Conservation (phyloP, 2,113 vertebrate genomes). For the Pedionomus torquatus region DNA sequence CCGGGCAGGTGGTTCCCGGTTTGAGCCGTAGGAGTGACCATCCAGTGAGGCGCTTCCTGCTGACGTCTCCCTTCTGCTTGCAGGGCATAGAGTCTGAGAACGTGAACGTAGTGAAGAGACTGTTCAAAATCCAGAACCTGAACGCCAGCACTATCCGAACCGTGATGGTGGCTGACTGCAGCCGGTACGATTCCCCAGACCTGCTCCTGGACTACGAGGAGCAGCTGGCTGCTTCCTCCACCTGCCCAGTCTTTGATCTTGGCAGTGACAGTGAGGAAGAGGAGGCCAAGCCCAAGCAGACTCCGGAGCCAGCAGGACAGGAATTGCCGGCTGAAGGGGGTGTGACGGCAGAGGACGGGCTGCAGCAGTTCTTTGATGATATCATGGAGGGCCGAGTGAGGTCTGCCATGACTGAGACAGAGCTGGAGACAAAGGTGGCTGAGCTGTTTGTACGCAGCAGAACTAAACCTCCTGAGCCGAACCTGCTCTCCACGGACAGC, state of each 20-base stretch:
- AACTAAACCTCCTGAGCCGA: constrained; percentile 80
- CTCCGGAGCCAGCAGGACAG: neutral
- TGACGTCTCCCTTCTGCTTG: neutral
- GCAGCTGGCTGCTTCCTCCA: constrained; percentile 65
- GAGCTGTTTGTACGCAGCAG: constrained; percentile 81
- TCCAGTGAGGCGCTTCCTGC: neutral
- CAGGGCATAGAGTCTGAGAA: constrained; percentile 96
- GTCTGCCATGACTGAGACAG: constrained; percentile 67
- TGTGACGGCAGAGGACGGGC: neutral
- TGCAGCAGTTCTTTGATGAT: constrained; percentile 73
- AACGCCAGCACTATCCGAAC: constrained; percentile 96
- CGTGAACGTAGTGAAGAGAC: constrained; percentile 93
- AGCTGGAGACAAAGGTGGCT: constrained; percentile 87
- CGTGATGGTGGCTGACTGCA: constrained; percentile 95
- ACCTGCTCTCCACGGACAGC: constrained; percentile 49
- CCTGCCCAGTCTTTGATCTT: constrained; percentile 80
- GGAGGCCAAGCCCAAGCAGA: constrained; percentile 43
- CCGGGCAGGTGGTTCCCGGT: neutral
- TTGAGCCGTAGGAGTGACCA: neutral
- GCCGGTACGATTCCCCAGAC: constrained; percentile 86
- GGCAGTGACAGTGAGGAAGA: constrained; percentile 80
- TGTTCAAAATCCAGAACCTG: constrained; percentile 98
- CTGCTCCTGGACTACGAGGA: constrained; percentile 85
- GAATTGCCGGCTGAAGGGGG: neutral
- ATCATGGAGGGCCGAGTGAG: constrained; percentile 64